Conservation (phyloP, 2,888 invertebrate genomes). For the Coelinius sp. region DNA sequence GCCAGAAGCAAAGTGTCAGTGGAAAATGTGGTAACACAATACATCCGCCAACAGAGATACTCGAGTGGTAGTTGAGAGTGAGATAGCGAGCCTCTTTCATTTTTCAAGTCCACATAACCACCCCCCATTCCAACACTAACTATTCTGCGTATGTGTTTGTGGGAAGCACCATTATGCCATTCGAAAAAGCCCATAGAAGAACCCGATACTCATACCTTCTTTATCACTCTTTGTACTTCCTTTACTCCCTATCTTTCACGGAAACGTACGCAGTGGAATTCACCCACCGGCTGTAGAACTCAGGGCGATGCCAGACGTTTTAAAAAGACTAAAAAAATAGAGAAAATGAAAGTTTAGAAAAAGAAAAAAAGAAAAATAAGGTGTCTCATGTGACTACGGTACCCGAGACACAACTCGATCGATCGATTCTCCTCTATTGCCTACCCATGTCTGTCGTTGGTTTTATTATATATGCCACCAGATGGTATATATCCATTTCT, state of each 20-base stretch:
- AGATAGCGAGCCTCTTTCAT: conserved; percentile 22
- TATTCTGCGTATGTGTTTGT: conserved; percentile 11
- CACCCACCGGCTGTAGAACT: neutral
- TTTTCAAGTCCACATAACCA: too few species aligned
- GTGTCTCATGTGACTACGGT: conserved; percentile 28
- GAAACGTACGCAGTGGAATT: conserved; percentile 32
- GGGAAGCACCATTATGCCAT: conserved; percentile 6
- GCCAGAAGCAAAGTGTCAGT: conserved; percentile 29
- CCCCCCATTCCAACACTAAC: neutral
- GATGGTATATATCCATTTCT: conserved; percentile 30
- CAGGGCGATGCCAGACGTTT: conserved; percentile 11
- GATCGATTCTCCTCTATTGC: conserved; percentile 33
- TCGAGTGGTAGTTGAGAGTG: conserved; percentile 14
- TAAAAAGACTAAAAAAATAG: neutral
- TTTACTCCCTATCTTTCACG: neutral
- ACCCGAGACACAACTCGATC: conserved; percentile 29
- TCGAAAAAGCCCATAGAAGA: neutral
- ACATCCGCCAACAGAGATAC: conserved; percentile 1
- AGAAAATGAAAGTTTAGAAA: conserved; percentile 20
- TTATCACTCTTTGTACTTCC: neutral
- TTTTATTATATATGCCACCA: conserved; percentile 36
- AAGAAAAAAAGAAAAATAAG: conserved; percentile 27
- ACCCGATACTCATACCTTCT: neutral
- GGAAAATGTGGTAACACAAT: conserved; percentile 27
- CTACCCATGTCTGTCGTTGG: conserved; percentile 23